Base-by-base conservation (phyloP, 37 sponge, comb jelly and placozoan genomes). In the Geodia barretti region DNA sequence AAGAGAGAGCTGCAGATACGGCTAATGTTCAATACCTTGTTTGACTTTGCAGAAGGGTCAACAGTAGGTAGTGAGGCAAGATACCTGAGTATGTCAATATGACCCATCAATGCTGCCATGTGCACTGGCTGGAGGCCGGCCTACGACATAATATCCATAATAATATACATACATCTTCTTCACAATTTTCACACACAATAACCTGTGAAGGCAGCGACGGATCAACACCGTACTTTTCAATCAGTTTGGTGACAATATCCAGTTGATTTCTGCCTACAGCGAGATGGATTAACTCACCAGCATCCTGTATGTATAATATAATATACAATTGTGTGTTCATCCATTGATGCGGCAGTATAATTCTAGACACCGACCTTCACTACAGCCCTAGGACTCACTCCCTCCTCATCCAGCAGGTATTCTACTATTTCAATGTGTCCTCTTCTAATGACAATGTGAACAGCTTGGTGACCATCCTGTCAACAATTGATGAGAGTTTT, bases 391-490 rank as follows among this genome's bases (percentile, higher is more conserved):
- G 77, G 77, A 31, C 1, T 28, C 8, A 77, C 64, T 77, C 64
- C 64, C 61, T 32, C 1, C 9, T 73, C 74, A 39, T 77, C 64
- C 8, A 79, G 68, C 8, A 79, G 33, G 26, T 65, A 66, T 4
- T 79, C 14, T 3, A 79, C 43, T 33, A 79, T 14, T 3, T 79
- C 79, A 67, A 79, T 8, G 5, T 79, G 68, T 40, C 79, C 79
- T 31, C 4, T 39, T 4, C 39, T 35, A 64, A 37, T 19, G 37
- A 68, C 79, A 79, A 79, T 3, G 29, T 79, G 79, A 39, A 79
- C 30, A 3, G 79, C 43, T 9, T 79, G 68, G 38, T 28, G n/a
- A 23, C 79, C 79, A 67, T 65, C 38, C 68, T 65, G 77, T 62
- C 2, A 2, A 36, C n/a, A n/a, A 35, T 14, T 36, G 3, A 35